Evolutionary conservation across 2,888 invertebrate species (phyloP), one percentile per base, ranked within the genome.

Genomic region (Itoplectis maculator): DNA sequence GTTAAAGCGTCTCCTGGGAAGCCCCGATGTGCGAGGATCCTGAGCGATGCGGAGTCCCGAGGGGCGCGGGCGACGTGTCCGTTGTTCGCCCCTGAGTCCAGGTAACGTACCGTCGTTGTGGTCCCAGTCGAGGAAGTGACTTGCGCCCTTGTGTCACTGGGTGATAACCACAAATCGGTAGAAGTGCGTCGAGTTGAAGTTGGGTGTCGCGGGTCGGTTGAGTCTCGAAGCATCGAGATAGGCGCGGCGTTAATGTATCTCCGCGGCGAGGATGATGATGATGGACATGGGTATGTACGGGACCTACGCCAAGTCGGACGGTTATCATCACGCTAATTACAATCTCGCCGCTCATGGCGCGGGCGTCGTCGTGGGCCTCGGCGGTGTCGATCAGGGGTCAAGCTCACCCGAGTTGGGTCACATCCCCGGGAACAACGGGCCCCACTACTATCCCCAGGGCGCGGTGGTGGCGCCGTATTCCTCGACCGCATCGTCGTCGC

Each of bases 231-330:
- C 45, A 70, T 73, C 72, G 66, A 74, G 65, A 74, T 84, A 81
- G 84, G 79, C 80, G 61, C 37, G 37, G 70, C 83, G 84, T 91
- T 90, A 83, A 91, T 91, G 91, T 88, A 86, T 88, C 87, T 87
- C 88, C 85, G 86, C 82, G 86, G 89, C 88, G 88, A 92, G 91
- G 90, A 96, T 96, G 96, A 96, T 96, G 95, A 96, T 95, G 95
- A 96, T 96, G 96, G 96, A 96, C 95, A 94, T 96, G 94, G 95
- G 96, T 92, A 96, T 96, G 96, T 96, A 96, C 94, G 95, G 95
- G 91, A 91, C 92, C 83, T 92, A 92, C 89, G 91, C 90, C 88
- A 92, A 92, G 88, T 89, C 92, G 88, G 92, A 92, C 87, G 88
- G 92, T 82, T 92, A 92, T 85, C 90, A 92, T 85, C 90, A 85